Evolutionary conservation across 1,140 invertebrate genomes (phyloP), one percentile per base, ranked within the genome.

Genomic region (Notospermus geniculatus): DNA sequence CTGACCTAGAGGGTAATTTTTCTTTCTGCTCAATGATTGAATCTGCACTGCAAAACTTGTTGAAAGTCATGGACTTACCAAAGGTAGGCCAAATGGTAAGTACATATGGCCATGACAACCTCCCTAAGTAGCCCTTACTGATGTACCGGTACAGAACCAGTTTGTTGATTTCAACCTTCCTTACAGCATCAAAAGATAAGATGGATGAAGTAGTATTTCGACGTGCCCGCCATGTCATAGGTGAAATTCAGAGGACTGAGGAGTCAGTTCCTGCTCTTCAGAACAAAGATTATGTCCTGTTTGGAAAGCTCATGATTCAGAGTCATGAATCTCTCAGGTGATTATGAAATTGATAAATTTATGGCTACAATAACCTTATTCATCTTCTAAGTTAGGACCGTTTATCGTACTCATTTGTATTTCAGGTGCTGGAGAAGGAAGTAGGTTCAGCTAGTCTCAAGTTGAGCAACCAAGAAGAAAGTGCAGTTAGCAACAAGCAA

Each of bases 311-410:
- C 22, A 95, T 96, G 90, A 88, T 88, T 56, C 85, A 90, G 75
- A 95, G 92, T 68, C 93, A 96, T 74, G 83, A 88, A 60, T 94
- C 92, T 5, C 80, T 96, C 17, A 88, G 84, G 87, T 88, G 75
- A 70, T 50, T n/a, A n/a, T n/a, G n/a, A n/a, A n/a, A n/a, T n/a
- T n/a, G n/a, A n/a, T n/a, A n/a, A n/a, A 43, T 43, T 43, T 13
- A 25, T 17, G 15, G 11, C 23, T 22, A 11, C 22, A 53, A 53
- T 17, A 25, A 13, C 11, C 9, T 15, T 17, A 13, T 17, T 17
- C 11, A 11, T 15, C 22, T 15, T 22, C 11, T 17, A 53, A 53
- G 52, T 13, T 17, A 15, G 11, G 11, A 17, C 11, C 15, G 15
- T 13, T 32, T 23, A 17, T 36, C 30, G 13, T 56, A 43, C 19